Evolutionary conservation across 2,888 invertebrate genomes (phyloP).

Genomic region (Perizoma affinitatum): DNA sequence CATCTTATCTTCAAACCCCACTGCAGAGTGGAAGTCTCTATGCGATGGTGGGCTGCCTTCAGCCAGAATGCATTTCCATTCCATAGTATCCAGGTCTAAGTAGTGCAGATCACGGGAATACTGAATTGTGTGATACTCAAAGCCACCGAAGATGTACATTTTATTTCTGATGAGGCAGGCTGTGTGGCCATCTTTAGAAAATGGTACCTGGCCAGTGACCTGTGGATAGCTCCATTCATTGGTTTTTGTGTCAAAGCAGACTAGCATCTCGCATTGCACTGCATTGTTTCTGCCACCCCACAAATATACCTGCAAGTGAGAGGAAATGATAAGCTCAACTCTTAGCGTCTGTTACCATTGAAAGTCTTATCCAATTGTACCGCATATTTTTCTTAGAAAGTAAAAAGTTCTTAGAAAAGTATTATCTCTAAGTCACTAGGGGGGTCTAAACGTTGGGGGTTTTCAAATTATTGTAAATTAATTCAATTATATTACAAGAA

Average conservation of each 20-base stretch:
- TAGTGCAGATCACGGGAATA: constrained; percentile 92
- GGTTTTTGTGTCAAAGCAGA: constrained; percentile 90
- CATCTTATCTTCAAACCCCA: constrained; percentile 90
- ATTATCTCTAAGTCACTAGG: too few relatives aligned
- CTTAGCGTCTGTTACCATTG: too few relatives aligned
- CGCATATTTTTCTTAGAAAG: too few relatives aligned
- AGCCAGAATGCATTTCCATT: constrained; percentile 87
- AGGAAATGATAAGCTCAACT: too few relatives aligned
- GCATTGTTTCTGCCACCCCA: constrained; percentile 97
- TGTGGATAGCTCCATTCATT: constrained; percentile 87
- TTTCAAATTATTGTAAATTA: too few relatives aligned
- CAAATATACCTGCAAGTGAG: constrained; percentile 86
- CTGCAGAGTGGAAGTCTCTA: constrained; percentile 95
- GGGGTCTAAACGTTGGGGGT: too few relatives aligned
- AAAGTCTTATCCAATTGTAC: too few relatives aligned
- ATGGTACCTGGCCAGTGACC: constrained; percentile 88
- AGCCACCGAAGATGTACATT: constrained; percentile 97
- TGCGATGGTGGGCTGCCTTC: constrained; percentile 87
- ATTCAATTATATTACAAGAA: too few relatives aligned
- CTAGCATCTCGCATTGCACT: constrained; percentile 91
- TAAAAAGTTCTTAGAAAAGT: too few relatives aligned
- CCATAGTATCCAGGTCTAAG: constrained; percentile 88
- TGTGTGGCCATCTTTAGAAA: constrained; percentile 95
- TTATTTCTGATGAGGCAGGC: constrained; percentile 90
- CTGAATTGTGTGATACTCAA: constrained; percentile 91